Evolutionary conservation across 92 coral and sea anemone genomes (phyloP).

Genomic region (Meandrina meandrites): DNA sequence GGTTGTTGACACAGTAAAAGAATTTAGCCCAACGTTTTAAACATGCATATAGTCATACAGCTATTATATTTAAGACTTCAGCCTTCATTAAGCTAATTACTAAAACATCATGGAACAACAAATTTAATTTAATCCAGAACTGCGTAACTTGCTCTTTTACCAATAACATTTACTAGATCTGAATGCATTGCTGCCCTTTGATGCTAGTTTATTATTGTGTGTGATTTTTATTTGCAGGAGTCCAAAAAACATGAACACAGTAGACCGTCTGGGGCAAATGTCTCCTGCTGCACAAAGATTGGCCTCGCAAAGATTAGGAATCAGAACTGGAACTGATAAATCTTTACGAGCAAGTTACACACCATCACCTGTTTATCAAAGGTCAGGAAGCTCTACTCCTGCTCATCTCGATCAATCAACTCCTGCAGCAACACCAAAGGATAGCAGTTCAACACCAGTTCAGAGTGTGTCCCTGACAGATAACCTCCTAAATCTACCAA

Average conservation of each 20-base stretch:
- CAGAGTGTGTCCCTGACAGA: constrained; percentile 76
- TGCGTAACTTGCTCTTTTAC: no score
- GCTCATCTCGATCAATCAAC: constrained; percentile 51
- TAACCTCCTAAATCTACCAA: constrained; percentile 83
- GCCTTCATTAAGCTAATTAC: no score
- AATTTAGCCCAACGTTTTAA: no score
- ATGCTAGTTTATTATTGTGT: no score
- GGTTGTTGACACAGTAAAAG: no score
- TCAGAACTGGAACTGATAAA: constrained; percentile 90
- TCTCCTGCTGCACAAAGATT: constrained; percentile 95
- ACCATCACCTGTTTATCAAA: constrained; percentile 70
- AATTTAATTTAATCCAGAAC: no score
- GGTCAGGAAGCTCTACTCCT: constrained; percentile 63
- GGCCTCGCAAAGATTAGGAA: constrained; percentile 91
- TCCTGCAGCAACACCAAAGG: constrained; percentile 63
- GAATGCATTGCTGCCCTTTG: no score
- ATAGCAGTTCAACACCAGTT: constrained; percentile 49
- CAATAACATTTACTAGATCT: no score
- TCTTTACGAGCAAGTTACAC: constrained; percentile 88
- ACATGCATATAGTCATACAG: no score
- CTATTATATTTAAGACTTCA: no score
- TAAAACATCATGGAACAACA: no score
- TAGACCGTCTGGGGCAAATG: constrained; percentile 81
- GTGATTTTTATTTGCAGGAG: constrained; percentile 51
- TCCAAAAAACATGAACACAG: constrained; percentile 72